These are phyloP conservation scores for Oophaga pumilio DNA, from an alignment of 2,113 vertebrate species.

Conservation along the genomic window DNA sequence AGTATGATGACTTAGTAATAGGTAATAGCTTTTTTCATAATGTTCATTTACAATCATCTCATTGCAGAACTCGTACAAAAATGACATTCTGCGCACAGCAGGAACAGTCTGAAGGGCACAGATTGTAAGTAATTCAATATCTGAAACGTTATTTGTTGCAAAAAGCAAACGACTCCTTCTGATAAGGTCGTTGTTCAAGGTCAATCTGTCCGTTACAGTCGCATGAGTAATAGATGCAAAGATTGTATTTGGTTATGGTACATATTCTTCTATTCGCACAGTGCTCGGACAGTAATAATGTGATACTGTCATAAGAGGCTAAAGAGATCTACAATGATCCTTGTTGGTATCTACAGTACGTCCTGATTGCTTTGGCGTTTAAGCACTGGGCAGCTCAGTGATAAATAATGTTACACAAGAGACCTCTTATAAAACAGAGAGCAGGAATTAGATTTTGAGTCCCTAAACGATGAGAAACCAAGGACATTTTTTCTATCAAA, in stretches of 20 bases:
- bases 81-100: not conserved
- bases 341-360: not conserved
- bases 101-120: conserved; percentile 27
- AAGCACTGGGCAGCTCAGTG: not conserved
- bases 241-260: not conserved
- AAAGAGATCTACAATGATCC: conserved; percentile 30
- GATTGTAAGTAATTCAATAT: not conserved
- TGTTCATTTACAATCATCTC: not conserved
- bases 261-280: conserved; percentile 24
- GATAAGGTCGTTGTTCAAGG: conserved; percentile 1
- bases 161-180: not conserved
- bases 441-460: not conserved
- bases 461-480: not conserved
- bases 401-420: conserved; percentile 15
- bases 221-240: conserved; percentile 6
- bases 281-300: not conserved
- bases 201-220: not conserved
- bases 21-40: not conserved
- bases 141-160: not conserved
- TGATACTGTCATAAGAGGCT: conserved; percentile 32
- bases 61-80: not conserved
- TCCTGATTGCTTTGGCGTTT: conserved; percentile 17
- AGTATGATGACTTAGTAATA: not conserved
- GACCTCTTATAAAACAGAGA: not conserved
- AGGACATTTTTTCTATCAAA: not conserved